These are phyloP conservation scores for Calycopis cecrops DNA, from an alignment of 1,140 invertebrate species.

Conservation along the genomic window DNA sequence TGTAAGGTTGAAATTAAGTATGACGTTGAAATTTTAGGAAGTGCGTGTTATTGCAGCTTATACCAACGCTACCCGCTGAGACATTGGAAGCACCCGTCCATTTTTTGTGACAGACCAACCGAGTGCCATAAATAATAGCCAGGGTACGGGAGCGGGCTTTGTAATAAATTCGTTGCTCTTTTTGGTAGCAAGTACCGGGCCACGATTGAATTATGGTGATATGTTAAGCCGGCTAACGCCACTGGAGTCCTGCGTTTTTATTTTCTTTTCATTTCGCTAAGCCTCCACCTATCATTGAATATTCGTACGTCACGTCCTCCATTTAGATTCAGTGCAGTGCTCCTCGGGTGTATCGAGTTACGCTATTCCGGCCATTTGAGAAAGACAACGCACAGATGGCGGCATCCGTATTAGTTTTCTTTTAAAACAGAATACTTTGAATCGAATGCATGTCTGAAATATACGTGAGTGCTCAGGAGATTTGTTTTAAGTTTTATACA, in stretches of 20 bases:
- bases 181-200: slow-evolving; percentile 62
- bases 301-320: slow-evolving; percentile 50
- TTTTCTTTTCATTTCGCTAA: slow-evolving; percentile 63
- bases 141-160: slow-evolving; percentile 64
- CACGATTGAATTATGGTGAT: slow-evolving; percentile 72
- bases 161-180: slow-evolving; percentile 74
- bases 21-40: slow-evolving; percentile 53
- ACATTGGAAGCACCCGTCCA: slow-evolving; percentile 65
- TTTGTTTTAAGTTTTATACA: background rate
- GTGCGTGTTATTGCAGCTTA: slow-evolving; percentile 73
- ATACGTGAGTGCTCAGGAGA: background rate
- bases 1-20: slow-evolving; percentile 41
- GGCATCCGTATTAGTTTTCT: slow-evolving; percentile 65
- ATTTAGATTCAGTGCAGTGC: slow-evolving; percentile 47
- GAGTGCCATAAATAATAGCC: slow-evolving; percentile 74
- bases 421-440: slow-evolving; percentile 67
- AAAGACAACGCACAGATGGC: slow-evolving; percentile 65
- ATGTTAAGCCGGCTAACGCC: slow-evolving; percentile 64
- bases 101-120: slow-evolving; percentile 73
- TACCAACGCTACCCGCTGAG: slow-evolving; percentile 66
- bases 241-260: slow-evolving; percentile 55
- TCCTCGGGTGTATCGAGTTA: slow-evolving; percentile 59
- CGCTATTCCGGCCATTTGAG: slow-evolving; percentile 58
- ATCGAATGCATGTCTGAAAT: slow-evolving; percentile 20
- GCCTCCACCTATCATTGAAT: slow-evolving; percentile 48